Conservation (phyloP, 2,888 invertebrate genomes). For the Antitype chi region DNA sequence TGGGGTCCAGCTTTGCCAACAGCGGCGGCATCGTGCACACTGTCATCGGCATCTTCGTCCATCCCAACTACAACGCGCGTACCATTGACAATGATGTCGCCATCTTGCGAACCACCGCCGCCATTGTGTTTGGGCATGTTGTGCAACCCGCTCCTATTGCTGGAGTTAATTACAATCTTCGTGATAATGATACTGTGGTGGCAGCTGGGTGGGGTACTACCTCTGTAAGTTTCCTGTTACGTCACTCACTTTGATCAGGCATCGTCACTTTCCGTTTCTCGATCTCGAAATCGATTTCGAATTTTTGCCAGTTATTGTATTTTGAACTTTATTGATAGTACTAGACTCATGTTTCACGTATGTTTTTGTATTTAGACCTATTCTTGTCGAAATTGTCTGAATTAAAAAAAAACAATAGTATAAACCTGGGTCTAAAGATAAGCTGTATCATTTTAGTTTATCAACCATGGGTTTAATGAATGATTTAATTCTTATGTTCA, state of each 20-base stretch:
- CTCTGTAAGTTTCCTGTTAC: slow-evolving; percentile 61
- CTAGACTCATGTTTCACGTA: not conserved
- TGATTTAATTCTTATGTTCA: not conserved
- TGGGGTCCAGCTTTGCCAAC: slow-evolving; percentile 68
- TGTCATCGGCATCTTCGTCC: slow-evolving; percentile 52
- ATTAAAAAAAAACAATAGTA: not conserved
- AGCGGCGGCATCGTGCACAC: slow-evolving; percentile 68
- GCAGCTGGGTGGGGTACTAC: slow-evolving; percentile 81
- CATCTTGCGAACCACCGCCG: slow-evolving; percentile 54
- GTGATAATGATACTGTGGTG: slow-evolving; percentile 68
- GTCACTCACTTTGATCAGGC: not conserved
- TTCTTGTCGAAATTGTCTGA: not conserved
- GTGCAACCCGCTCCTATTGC: slow-evolving; percentile 64
- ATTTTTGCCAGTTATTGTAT: not conserved
- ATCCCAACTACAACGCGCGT: slow-evolving; percentile 56
- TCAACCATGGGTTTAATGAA: not conserved
- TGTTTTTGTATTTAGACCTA: not conserved
- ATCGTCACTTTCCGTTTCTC: not conserved
- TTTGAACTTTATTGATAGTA: not conserved
- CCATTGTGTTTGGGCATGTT: slow-evolving; percentile 28
- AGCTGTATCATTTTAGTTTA: not conserved
- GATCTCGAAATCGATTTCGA: not conserved
- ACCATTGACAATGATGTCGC: slow-evolving; percentile 68
- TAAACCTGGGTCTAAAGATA: not conserved
- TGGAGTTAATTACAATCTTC: slow-evolving; percentile 66